Evolutionary conservation across 2,888 invertebrate species (phyloP).

Genomic region (Drosophila kuntzei): DNA sequence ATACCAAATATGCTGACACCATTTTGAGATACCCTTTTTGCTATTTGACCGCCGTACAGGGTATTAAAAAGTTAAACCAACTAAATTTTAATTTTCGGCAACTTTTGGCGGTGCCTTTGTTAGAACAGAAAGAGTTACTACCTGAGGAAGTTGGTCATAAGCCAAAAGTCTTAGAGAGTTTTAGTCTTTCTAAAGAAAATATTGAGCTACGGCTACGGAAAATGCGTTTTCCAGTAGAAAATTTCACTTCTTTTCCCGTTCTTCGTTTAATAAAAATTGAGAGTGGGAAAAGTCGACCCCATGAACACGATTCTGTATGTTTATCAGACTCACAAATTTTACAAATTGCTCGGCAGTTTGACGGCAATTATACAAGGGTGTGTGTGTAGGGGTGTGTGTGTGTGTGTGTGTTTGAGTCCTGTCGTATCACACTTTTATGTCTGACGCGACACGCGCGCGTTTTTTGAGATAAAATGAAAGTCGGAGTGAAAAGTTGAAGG

Average conservation of each 20-base stretch:
- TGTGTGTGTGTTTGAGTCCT: slow-evolving; percentile 9
- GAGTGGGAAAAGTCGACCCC: neutral
- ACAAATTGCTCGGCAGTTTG: slow-evolving; percentile 56
- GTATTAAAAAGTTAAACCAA: slow-evolving; percentile 9
- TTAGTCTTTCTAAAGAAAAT: slow-evolving; percentile 11
- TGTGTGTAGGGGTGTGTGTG: neutral
- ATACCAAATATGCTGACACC: no score
- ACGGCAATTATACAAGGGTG: slow-evolving; percentile 40
- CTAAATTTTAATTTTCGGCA: slow-evolving; percentile 21
- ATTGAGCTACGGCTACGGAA: slow-evolving; percentile 9
- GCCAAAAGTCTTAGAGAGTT: slow-evolving; percentile 1
- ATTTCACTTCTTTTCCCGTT: neutral
- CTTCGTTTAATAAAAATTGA: slow-evolving; percentile 38
- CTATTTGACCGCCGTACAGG: neutral
- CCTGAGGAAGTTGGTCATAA: neutral
- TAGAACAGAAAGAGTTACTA: neutral
- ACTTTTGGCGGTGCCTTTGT: slow-evolving; percentile 9
- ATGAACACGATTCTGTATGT: slow-evolving; percentile 8
- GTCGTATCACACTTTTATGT: slow-evolving; percentile 45
- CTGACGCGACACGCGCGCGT: slow-evolving; percentile 47
- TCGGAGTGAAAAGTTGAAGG: slow-evolving; percentile 26
- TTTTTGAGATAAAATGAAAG: slow-evolving; percentile 48
- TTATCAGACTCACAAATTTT: slow-evolving; percentile 53
- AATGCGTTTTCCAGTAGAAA: slow-evolving; percentile 11
- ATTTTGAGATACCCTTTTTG: neutral